Evolutionary conservation across 1,140 invertebrate genomes (phyloP).

Genomic region (Condylostylus longicornis): DNA sequence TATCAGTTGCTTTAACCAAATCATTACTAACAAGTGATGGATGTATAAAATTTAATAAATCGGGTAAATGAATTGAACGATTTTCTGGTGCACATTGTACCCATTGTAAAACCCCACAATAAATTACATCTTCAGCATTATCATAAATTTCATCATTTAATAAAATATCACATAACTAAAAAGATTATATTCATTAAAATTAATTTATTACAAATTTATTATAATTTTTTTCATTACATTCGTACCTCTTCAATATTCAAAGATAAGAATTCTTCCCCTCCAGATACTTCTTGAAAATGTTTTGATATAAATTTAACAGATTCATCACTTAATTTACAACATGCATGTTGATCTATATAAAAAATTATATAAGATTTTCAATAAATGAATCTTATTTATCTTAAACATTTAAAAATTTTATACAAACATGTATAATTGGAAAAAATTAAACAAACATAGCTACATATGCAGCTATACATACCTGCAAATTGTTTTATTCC

Average conservation of each 20-base stretch:
- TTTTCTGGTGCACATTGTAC: constrained; percentile 5
- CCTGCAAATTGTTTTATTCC: constrained; percentile 9
- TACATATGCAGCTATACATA: not conserved
- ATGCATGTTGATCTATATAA: not conserved
- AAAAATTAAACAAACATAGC: not conserved
- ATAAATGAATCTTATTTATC: not conserved
- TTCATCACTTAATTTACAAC: constrained; percentile 4
- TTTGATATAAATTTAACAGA: constrained; percentile 4
- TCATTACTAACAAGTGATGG: constrained; percentile 7
- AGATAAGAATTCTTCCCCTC: constrained; percentile 9
- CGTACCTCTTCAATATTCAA: constrained; percentile 8
- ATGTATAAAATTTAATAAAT: constrained; percentile 7
- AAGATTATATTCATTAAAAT: constrained; percentile 1
- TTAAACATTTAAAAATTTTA: not conserved
- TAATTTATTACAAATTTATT: not conserved
- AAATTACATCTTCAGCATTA: constrained; percentile 8
- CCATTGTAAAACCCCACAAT: constrained; percentile 7
- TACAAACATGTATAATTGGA: not conserved
- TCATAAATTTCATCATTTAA: constrained; percentile 8
- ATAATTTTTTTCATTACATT: not conserved
- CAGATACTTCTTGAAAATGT: constrained; percentile 9
- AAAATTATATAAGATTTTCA: not conserved
- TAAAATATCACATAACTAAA: constrained; percentile 7
- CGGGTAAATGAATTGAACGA: constrained; percentile 1
- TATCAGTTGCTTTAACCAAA: constrained; percentile 3